Base-by-base conservation (phyloP, 2,888 invertebrate species). In the Apamea crenata region DNA sequence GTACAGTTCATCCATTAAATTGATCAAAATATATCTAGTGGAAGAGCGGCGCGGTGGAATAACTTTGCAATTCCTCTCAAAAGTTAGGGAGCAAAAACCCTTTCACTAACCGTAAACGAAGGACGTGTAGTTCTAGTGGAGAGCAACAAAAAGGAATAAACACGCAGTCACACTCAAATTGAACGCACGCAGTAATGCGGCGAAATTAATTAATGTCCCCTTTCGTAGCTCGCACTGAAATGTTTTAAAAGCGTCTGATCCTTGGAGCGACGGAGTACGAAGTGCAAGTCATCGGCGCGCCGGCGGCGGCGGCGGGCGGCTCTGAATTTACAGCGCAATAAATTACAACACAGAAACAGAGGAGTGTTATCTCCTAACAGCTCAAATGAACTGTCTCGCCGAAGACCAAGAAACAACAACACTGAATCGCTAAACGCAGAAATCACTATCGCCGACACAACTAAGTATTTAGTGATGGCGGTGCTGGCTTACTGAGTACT, bases 141-240 rank as follows among this genome's bases (percentile, higher is more conserved):
- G 84, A 86, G 73, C 82, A 83, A 87, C 90, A 92, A 93, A 94
- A 94, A 94, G 79, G 87, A 88, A 88, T 88, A 86, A 91, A 90
- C 91, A 90, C 91, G 92, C 90, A 93, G 92, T 92, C 92, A 93
- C 91, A 94, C 92, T 92, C 88, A 92, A 93, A 95, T 92, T 92
- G 93, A 94, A 93, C 93, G 92, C 93, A 93, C 92, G 91, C 79
- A 93, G 92, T 92, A 92, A 92, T 91, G 93, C 91, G 93, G 93
- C 90, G 91, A 95, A 96, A 96, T 96, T 96, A 96, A 96, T 96
- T 96, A 96, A 95, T 94, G 94, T 94, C 93, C 95, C 93, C 93
- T 91, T 93, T 92, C 91, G 91, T 92, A 91, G 91, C 84, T 91
- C 86, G 89, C 89, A 83, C 83, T 91, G 92, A 93, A 95, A 94